Evolutionary conservation across 2,888 invertebrate genomes (phyloP), one percentile per base, ranked within the genome.

Genomic region (Choreutis nemorana): DNA sequence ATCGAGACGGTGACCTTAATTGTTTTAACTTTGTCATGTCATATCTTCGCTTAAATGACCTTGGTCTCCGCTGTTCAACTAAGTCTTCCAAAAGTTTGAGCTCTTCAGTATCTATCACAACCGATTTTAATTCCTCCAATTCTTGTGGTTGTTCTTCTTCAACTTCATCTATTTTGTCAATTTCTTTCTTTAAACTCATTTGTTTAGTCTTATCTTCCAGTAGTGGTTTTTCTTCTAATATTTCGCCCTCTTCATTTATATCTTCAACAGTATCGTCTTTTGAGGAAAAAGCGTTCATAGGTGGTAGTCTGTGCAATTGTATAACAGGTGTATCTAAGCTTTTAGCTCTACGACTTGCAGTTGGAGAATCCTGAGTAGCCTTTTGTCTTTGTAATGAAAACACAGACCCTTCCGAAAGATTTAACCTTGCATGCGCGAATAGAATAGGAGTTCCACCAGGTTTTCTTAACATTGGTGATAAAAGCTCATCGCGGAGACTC

Each of bases 251-350:
- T 54, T 87, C 87, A 40, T 90, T 89, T 34, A 84, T 83, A 44
- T 86, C 85, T 42, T 87, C 92, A 1, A 93, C 87, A 0, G 93
- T 93, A 54, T 93, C 93, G 55, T 93, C 93, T 66, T 92, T 92
- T 13, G 91, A 91, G 2, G 92, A 93, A 57, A 92, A 91, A 0
- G 92, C 90, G 62, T 91, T 90, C 61, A 90, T 86, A 4, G 91
- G 87, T 9, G 92, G 92, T 23, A 93, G 63, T 48, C 87, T 82
- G 58, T 87, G 89, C 15, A 92, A 66, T 11, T 91, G 87, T 48
- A 93, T 90, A 12, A 92, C 87, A 1, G 92, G 90, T 2, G 91
- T 88, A 48, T 93, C 93, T 39, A 93, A 77, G 34, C 92, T 92
- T 64, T 92, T 91, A 1, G 92, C 89, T 44, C 91, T 81, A 29